These are phyloP conservation scores for Apamea crenata DNA, from an alignment of 2,888 invertebrate genomes.

Conservation along the genomic window DNA sequence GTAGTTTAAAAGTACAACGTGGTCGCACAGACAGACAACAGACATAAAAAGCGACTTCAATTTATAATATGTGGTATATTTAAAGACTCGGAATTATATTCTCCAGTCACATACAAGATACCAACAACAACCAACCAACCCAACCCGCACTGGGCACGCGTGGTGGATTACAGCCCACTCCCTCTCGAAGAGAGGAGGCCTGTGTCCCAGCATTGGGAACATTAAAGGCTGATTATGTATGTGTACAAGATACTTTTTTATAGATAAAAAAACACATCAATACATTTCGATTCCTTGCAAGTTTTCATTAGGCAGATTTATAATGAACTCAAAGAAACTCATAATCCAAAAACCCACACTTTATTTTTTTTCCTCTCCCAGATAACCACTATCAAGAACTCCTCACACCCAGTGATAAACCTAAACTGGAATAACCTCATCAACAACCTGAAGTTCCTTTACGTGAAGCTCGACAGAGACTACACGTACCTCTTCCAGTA, in stretches of 20 bases:
- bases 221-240: too few species aligned
- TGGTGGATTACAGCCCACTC: too few species aligned
- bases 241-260: neutral
- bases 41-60: neutral
- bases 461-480: slow-evolving; percentile 77
- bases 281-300: neutral
- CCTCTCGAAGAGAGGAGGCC: too few species aligned
- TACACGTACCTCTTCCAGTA: slow-evolving; percentile 85
- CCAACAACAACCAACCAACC: too few species aligned
- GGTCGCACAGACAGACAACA: neutral
- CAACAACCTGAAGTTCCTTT: slow-evolving; percentile 78
- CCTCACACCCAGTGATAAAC: slow-evolving; percentile 68
- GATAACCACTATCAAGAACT: slow-evolving; percentile 73
- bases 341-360: neutral
- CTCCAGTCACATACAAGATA: neutral
- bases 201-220: too few species aligned
- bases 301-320: neutral
- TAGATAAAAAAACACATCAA: neutral
- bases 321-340: neutral
- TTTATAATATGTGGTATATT: neutral
- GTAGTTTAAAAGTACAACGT: neutral
- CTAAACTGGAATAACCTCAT: slow-evolving; percentile 84
- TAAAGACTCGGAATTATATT: neutral
- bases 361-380: slow-evolving; percentile 58
- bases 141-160: too few species aligned